phyloP scores from a whole-genome alignment of 2,888 invertebrate genomes.

The Platycheirus rosarum region DNA sequence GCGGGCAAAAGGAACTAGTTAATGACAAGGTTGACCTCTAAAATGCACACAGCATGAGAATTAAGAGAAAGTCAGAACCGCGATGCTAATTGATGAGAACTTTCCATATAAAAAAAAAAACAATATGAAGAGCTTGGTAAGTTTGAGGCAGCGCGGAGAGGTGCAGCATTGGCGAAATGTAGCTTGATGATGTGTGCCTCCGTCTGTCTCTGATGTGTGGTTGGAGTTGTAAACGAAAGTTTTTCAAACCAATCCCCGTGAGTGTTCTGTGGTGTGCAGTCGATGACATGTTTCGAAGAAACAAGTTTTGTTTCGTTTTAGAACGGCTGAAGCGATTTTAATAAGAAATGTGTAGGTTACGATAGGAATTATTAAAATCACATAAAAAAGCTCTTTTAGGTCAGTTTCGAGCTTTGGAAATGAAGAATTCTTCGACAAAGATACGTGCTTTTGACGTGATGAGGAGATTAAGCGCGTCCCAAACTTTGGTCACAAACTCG shows the following conservation, averaged over 20 bases:
- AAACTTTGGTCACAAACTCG: too few species aligned
- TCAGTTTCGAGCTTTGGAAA: too few species aligned
- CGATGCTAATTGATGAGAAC: constrained; percentile 76
- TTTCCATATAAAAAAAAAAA: constrained; percentile 70
- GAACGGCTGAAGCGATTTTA: too few species aligned
- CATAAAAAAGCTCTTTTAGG: too few species aligned
- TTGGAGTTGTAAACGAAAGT: constrained; percentile 63
- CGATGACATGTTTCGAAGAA: constrained; percentile 6
- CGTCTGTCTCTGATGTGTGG: neutral
- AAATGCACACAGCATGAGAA: constrained; percentile 73
- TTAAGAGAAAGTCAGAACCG: constrained; percentile 75
- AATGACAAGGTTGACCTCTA: constrained; percentile 73
- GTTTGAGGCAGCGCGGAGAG: constrained; percentile 6
- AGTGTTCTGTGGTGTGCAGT: neutral
- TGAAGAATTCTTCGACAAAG: too few species aligned
- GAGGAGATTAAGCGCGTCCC: too few species aligned
- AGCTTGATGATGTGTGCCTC: constrained; percentile 14
- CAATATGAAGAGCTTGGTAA: constrained; percentile 59
- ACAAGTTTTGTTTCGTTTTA: too few species aligned
- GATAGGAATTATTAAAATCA: too few species aligned
- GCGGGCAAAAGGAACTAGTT: constrained; percentile 68
- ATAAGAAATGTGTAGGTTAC: too few species aligned
- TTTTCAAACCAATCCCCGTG: constrained; percentile 23
- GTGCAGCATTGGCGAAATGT: constrained; percentile 1
- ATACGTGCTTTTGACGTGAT: too few species aligned